These are phyloP conservation scores for Mionectes olivaceus DNA, from an alignment of 2,797 vertebrate species.

Conservation along the genomic window DNA sequence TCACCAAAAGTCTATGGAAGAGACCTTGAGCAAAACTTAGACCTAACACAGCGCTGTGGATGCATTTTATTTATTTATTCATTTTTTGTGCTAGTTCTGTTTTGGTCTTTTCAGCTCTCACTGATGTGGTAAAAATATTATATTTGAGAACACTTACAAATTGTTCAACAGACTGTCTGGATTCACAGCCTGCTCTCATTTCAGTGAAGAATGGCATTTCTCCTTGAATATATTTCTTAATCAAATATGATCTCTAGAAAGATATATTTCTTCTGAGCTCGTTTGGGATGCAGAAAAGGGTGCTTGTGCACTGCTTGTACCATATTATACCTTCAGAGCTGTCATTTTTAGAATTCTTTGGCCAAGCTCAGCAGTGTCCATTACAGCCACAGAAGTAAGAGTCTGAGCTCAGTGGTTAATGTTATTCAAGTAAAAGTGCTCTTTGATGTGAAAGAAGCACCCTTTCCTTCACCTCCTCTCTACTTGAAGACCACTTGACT, in stretches of 20 bases:
- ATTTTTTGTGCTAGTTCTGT: neutral
- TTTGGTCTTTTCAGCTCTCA: neutral
- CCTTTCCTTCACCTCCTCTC: neutral
- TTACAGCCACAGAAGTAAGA: neutral
- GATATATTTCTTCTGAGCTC: neutral
- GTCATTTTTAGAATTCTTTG: neutral
- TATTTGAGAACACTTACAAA: neutral
- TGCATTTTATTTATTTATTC: neutral
- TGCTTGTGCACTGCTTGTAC: neutral
- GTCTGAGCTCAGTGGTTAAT: neutral
- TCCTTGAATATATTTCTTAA: neutral
- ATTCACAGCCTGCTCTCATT: neutral
- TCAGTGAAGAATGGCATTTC: neutral
- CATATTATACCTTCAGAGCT: neutral
- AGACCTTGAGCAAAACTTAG: slow-evolving; percentile 40
- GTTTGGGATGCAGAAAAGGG: neutral
- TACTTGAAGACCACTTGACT: neutral
- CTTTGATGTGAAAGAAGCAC: neutral
- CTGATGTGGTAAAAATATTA: neutral
- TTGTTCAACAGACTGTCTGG: neutral
- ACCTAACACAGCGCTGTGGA: neutral
- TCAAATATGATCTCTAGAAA: neutral
- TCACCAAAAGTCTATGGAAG: neutral
- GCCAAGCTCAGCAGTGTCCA: neutral
- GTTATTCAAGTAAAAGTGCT: neutral